These are phyloP conservation scores for Chrysolina americana DNA, from an alignment of 2,888 invertebrate genomes.

Conservation along the genomic window DNA sequence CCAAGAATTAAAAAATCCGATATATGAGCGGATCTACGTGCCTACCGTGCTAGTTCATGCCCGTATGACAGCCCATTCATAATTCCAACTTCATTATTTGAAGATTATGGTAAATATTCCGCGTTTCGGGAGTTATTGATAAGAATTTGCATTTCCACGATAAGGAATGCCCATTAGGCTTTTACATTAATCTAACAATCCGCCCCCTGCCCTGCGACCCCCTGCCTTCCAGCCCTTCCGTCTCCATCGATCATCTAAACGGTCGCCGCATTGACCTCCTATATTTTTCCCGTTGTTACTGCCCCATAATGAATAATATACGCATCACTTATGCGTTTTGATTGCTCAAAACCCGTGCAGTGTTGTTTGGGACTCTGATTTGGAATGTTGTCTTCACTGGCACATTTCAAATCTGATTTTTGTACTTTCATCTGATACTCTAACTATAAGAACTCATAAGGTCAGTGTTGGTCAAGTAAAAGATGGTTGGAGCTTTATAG, in stretches of 20 bases:
- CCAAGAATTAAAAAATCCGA: constrained; percentile 57
- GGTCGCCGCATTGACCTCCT: constrained; percentile 47
- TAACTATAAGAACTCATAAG: no score
- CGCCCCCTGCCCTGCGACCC: constrained; percentile 38
- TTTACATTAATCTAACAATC: constrained; percentile 52
- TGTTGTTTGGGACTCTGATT: no score
- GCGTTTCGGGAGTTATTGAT: constrained; percentile 62
- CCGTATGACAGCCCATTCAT: constrained; percentile 65
- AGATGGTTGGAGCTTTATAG: no score
- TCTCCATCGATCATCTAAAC: constrained; percentile 58
- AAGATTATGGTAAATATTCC: constrained; percentile 64
- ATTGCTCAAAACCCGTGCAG: no score
- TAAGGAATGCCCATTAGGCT: constrained; percentile 63
- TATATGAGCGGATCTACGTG: constrained; percentile 43
- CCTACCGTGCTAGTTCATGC: constrained; percentile 27
- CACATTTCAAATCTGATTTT: no score
- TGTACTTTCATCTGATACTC: no score
- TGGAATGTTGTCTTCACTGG: no score
- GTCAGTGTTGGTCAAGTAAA: no score
- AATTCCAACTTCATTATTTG: constrained; percentile 65
- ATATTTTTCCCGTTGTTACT: constrained; percentile 5
- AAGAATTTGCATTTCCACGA: constrained; percentile 65
- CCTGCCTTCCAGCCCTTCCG: constrained; percentile 26
- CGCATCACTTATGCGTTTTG: no score
- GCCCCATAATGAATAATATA: background rate